These are phyloP conservation scores for Neoarius graeffei DNA, from an alignment of 2,113 vertebrate genomes.

Conservation along the genomic window DNA sequence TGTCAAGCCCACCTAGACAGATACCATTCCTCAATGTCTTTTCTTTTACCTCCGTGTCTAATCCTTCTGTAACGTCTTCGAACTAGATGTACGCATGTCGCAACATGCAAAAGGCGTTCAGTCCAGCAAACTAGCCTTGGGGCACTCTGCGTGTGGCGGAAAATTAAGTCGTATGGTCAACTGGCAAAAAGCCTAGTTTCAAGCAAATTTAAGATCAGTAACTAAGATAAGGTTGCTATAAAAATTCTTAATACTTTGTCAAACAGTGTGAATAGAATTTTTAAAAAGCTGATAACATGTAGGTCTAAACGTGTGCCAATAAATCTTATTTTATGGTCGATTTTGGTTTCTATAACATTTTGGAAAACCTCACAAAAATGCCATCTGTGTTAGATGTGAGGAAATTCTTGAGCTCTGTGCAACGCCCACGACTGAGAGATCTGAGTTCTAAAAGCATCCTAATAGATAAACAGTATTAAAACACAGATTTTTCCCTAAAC, in stretches of 20 bases:
- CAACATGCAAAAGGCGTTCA: background rate
- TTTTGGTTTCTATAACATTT: background rate
- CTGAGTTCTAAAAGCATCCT: background rate
- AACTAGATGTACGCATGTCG: background rate
- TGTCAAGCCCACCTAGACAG: slow-evolving; percentile 52
- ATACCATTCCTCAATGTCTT: background rate
- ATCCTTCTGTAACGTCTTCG: background rate
- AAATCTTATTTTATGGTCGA: background rate
- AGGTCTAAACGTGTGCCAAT: background rate
- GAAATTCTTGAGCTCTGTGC: background rate
- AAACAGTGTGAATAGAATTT: background rate
- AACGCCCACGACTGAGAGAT: background rate
- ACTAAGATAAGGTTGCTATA: background rate
- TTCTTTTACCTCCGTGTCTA: background rate
- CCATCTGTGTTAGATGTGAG: background rate
- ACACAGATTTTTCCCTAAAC: background rate
- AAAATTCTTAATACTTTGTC: background rate
- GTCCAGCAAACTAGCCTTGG: too few species aligned
- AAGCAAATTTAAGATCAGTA: background rate
- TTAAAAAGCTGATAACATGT: background rate
- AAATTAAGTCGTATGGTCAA: background rate
- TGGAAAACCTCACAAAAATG: background rate
- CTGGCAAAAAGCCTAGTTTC: background rate
- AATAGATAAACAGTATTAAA: background rate
- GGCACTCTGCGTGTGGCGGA: background rate